phyloP scores from a whole-genome alignment of 2,113 vertebrate genomes.

The Orthonyx spaldingii region DNA sequence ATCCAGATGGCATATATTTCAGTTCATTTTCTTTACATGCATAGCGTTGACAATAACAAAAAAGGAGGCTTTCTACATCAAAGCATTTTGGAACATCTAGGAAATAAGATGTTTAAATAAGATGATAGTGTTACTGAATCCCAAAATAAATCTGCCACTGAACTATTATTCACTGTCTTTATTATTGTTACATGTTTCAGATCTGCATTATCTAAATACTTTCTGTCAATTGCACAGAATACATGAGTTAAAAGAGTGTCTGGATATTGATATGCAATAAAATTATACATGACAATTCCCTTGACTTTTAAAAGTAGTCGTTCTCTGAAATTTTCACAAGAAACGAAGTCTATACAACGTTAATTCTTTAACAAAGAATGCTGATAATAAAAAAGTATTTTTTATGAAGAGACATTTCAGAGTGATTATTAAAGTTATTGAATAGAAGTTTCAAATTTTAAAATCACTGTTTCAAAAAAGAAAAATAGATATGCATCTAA shows the following conservation, averaged over 20 bases:
- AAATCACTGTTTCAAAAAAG: neutral
- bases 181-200: neutral
- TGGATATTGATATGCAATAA: neutral
- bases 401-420: neutral
- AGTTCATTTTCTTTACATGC: neutral
- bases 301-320: neutral
- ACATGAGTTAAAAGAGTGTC: neutral
- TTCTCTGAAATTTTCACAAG: neutral
- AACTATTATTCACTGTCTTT: slow-evolving; percentile 7
- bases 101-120: neutral
- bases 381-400: neutral
- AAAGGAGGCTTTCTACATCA: neutral
- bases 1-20: neutral
- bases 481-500: neutral
- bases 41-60: neutral
- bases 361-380: neutral
- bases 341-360: neutral
- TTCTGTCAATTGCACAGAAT: neutral
- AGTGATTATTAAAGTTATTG: neutral
- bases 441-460: neutral
- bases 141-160: neutral
- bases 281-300: neutral
- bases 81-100: neutral
- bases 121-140: neutral
- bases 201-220: neutral